A percentile compares a stretch with the other conserved stretches of the same genome.
phyloP scores from a whole-genome alignment of 2,888 invertebrate species.

The Encarsia formosa region DNA sequence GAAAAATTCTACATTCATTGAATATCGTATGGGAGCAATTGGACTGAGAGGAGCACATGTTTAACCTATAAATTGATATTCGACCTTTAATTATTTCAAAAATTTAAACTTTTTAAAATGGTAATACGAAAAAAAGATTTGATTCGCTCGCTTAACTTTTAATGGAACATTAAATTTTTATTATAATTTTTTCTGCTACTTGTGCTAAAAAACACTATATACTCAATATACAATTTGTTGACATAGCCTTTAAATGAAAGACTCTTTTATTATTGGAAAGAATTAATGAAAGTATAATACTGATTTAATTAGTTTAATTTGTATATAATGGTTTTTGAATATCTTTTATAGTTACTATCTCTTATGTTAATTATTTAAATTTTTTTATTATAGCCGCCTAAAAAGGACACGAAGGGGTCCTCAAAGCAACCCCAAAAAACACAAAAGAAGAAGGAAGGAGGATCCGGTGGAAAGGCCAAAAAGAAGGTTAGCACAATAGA shows the following conservation, averaged over 20 bases:
- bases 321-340: neutral
- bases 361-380: neutral
- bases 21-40: too few relatives aligned
- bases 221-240: neutral
- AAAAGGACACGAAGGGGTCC: conserved; percentile 87
- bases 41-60: too few relatives aligned
- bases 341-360: neutral
- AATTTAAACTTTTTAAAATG: too few relatives aligned
- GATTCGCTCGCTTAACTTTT: too few relatives aligned
- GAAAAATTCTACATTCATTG: too few relatives aligned
- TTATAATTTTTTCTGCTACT: too few relatives aligned
- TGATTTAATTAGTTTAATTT: conserved; percentile 54
- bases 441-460: conserved; percentile 93
- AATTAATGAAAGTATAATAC: conserved; percentile 39
- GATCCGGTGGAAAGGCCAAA: conserved; percentile 90
- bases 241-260: conserved; percentile 19
- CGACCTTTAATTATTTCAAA: too few relatives aligned
- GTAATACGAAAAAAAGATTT: too few relatives aligned
- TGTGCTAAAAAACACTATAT: too few relatives aligned
- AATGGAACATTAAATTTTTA: too few relatives aligned
- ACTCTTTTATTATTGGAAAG: conserved; percentile 20
- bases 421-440: conserved; percentile 91
- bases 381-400: conserved; percentile 66
- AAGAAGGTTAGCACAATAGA: conserved; percentile 88
- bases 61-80: too few relatives aligned